These are phyloP conservation scores for Euzophera pinguis DNA, from an alignment of 2,888 invertebrate species.

Conservation along the genomic window DNA sequence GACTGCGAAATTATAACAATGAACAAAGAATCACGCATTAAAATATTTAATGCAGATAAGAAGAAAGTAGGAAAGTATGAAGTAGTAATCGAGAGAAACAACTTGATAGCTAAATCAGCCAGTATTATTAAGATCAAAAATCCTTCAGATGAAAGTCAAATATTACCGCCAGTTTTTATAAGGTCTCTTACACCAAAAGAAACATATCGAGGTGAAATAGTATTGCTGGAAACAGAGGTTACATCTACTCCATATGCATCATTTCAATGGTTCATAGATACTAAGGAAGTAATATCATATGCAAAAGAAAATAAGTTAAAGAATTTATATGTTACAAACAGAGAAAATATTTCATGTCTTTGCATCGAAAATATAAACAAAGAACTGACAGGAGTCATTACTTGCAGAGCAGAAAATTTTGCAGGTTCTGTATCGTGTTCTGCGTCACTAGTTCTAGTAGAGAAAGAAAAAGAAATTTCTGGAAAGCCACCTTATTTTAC, in stretches of 20 bases:
- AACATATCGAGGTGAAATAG: conserved; percentile 86
- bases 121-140: conserved; percentile 89
- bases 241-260: conserved; percentile 88
- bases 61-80: conserved; percentile 94
- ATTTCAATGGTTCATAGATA: conserved; percentile 92
- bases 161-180: conserved; percentile 86
- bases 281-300: conserved; percentile 81
- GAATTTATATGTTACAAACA: conserved; percentile 84
- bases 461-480: conserved; percentile 67
- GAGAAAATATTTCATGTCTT: conserved; percentile 88
- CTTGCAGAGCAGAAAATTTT: conserved; percentile 93
- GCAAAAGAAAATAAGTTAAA: conserved; percentile 81
- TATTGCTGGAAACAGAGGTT: conserved; percentile 88
- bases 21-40: conserved; percentile 82
- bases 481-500: conserved; percentile 85
- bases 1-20: conserved; percentile 80
- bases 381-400: conserved; percentile 87
- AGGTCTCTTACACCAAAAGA: conserved; percentile 85
- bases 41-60: conserved; percentile 83
- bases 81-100: conserved; percentile 87
- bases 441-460: conserved; percentile 83
- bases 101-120: conserved; percentile 88
- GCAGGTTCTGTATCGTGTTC: conserved; percentile 94
- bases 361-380: conserved; percentile 85
- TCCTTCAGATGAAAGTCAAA: conserved; percentile 78